These are phyloP conservation scores for Alviniconcha marisindica DNA, from an alignment of 1,140 invertebrate species.

Conservation along the genomic window DNA sequence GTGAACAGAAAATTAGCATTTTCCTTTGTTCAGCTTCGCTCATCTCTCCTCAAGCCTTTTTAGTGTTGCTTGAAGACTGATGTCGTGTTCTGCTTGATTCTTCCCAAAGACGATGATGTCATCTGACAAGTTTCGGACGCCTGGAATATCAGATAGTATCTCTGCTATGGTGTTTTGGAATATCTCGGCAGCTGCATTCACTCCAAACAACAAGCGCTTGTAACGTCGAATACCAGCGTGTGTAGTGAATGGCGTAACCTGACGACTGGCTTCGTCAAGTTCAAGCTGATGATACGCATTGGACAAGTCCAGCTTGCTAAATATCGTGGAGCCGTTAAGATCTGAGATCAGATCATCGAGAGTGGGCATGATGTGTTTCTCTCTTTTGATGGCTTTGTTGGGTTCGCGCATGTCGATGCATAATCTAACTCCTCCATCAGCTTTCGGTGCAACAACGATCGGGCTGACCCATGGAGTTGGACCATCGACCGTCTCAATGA, in stretches of 20 bases:
- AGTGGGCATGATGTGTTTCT: constrained; percentile 63
- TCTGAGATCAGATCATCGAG: constrained; percentile 59
- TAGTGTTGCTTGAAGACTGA: neutral
- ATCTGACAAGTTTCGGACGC: neutral
- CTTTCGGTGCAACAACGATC: constrained; percentile 60
- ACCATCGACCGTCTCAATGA: constrained; percentile 56
- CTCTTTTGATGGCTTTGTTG: constrained; percentile 60
- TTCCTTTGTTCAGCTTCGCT: constrained; percentile 47
- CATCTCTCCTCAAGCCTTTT: constrained; percentile 16
- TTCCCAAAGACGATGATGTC: neutral
- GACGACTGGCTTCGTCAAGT: constrained; percentile 52
- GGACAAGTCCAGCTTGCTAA: too few species aligned
- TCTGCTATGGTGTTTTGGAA: neutral
- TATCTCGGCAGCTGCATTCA: neutral
- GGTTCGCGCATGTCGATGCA: constrained; percentile 67
- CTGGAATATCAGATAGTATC: neutral
- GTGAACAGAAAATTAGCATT: constrained; percentile 45
- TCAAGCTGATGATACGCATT: too few species aligned
- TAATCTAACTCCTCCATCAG: constrained; percentile 56
- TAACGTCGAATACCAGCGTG: neutral
- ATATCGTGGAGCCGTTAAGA: too few species aligned
- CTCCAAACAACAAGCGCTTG: neutral
- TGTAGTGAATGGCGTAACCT: too few species aligned
- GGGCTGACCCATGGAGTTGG: constrained; percentile 64
- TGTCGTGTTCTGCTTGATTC: neutral